These are phyloP conservation scores for Gymnopithys bicolor DNA, from an alignment of 2,797 vertebrate genomes.

Conservation along the genomic window DNA sequence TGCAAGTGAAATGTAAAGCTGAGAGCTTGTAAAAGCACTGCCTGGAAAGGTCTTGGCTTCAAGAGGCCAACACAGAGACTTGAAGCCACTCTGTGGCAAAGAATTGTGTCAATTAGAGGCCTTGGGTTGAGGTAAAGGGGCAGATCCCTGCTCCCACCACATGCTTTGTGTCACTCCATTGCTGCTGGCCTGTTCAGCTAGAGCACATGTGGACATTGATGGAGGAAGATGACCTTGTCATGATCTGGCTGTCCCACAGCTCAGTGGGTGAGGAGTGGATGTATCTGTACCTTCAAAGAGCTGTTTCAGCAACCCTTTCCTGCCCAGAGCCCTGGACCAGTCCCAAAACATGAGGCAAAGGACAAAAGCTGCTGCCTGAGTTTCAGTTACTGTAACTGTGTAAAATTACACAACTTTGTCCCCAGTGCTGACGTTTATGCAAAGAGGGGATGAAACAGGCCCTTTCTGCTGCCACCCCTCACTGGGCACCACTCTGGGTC, in stretches of 20 bases:
- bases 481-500: neutral
- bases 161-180: neutral
- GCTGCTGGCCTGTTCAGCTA: neutral
- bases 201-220: accelerated
- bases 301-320: neutral
- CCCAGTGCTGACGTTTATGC: accelerated
- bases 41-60: neutral
- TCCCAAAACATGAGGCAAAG: neutral
- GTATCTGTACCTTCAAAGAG: neutral
- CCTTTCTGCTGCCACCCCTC: neutral
- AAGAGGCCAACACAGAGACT: neutral
- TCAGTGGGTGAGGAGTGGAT: neutral
- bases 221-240: neutral
- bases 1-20: neutral
- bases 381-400: neutral
- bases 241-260: neutral
- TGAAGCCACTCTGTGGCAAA: neutral
- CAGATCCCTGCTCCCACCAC: neutral
- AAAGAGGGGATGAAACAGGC: neutral
- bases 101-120: neutral
- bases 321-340: neutral
- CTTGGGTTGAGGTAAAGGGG: neutral
- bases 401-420: neutral
- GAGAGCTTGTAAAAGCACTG: neutral
- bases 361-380: neutral